Percentiles rank a stretch among this genome's conserved stretches.
phyloP scores from a whole-genome alignment of 2,113 vertebrate genomes.

The Argyrosomus japonicus region DNA sequence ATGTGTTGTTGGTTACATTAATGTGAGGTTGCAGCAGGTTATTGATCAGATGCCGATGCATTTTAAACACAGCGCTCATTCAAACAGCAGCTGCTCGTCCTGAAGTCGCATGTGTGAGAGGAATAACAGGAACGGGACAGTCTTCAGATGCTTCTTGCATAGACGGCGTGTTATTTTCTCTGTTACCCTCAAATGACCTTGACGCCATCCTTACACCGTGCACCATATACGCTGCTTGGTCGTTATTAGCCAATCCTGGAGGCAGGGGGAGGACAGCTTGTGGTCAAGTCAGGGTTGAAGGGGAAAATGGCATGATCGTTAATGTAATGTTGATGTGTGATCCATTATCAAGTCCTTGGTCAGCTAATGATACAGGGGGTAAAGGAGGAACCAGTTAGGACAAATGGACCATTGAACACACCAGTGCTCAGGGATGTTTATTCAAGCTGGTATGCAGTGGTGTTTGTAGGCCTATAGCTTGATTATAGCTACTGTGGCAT shows the following conservation, averaged over 20 bases:
- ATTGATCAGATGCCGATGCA: constrained; percentile 23
- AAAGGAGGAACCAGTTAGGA: constrained; percentile 9
- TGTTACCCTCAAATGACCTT: constrained; percentile 80
- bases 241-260: neutral
- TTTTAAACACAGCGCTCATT: constrained; percentile 1
- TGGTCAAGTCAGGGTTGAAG: constrained; percentile 27
- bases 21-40: constrained; percentile 7
- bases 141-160: neutral
- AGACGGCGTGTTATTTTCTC: constrained; percentile 38
- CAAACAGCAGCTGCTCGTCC: constrained; percentile 16
- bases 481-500: constrained; percentile 2
- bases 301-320: neutral
- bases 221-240: constrained; percentile 7
- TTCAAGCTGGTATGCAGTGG: constrained; percentile 6
- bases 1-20: neutral
- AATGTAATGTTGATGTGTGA: constrained; percentile 32
- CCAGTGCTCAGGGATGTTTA: constrained; percentile 8
- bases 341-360: constrained; percentile 10
- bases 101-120: neutral
- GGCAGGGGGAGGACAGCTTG: neutral
- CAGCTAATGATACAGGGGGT: constrained; percentile 17
- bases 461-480: constrained; percentile 7
- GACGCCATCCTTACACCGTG: constrained; percentile 69
- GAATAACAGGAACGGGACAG: neutral
- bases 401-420: constrained; percentile 19